Base-by-base conservation (phyloP, 2,113 vertebrate species). In the Phaetusa simplex region DNA sequence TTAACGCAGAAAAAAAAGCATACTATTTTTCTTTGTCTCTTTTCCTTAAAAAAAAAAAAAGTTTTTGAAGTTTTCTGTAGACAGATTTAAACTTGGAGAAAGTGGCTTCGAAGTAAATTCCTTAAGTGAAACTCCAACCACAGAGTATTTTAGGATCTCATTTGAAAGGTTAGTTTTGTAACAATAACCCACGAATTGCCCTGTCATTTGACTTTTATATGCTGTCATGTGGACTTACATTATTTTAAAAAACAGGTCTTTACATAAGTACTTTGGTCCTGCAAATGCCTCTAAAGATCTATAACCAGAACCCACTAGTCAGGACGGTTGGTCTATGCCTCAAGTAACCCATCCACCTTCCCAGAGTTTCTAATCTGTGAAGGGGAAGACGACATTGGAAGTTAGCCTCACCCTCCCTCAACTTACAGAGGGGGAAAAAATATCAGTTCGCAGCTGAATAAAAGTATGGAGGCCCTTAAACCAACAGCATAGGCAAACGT, bases 91-190 rank as follows among this genome's bases (percentile, higher is more conserved):
- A 76, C 55, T 27, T 66, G 58, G 67, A 91, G 59, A 78, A 95
- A 86, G 64, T 83, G 47, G 50, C 73, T 95, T 91, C 53, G 43
- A 94, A 97, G 59, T 76, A 83, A 88, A 96, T 94, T 93, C 91
- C 88, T 7, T 29, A 70, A 88, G 87, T 43, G 76, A 86, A 92
- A 94, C 73, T 77, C 34, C 74, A 93, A 62, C 43, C 62, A 70
- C 78, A 70, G 59, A 67, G 27, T 81, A 74, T 66, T 93, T 93
- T 34, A 69, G 86, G 73, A 87, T 65, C 81, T 85, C 2, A 1
- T 79, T 91, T 90, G 81, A 94, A 95, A 97, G 38, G 85, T 77
- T 93, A 52, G 64, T 79, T 93, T 93, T 93, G 47, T 73, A 93
- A 88, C 92, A 92, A 92, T 89, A 96, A 96, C 52, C 22, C 80